These are phyloP conservation scores for Sinella curviseta DNA, from an alignment of 1,140 invertebrate species.

Conservation along the genomic window DNA sequence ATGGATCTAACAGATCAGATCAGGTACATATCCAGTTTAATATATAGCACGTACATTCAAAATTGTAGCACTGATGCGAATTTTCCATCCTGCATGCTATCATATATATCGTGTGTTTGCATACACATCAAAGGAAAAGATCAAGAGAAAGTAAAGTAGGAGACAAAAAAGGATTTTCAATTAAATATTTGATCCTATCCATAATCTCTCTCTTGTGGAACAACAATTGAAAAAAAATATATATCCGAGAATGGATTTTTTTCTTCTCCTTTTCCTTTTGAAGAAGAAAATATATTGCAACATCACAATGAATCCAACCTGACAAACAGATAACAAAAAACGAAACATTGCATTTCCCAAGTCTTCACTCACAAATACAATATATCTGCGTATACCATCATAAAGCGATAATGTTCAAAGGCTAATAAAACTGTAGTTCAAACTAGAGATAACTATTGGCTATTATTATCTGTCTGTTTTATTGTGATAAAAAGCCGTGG, in stretches of 20 bases:
- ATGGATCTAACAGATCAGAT: too few species aligned
- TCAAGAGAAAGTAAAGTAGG: conserved; percentile 35
- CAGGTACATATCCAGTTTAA: too few species aligned
- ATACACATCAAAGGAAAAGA: conserved; percentile 32
- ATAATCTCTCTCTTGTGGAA: neutral
- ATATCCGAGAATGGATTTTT: conserved; percentile 6
- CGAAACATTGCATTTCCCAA: too few species aligned
- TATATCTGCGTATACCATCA: too few species aligned
- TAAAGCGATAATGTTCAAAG: neutral
- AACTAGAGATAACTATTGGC: too few species aligned
- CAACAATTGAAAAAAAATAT: conserved; percentile 15
- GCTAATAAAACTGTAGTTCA: neutral
- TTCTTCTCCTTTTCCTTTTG: too few species aligned
- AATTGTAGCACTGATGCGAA: neutral
- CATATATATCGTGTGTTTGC: neutral
- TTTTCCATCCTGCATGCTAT: neutral
- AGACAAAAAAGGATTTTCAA: conserved; percentile 44
- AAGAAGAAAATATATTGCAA: conserved; percentile 1
- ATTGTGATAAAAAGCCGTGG: too few species aligned
- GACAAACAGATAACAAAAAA: too few species aligned
- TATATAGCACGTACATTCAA: neutral
- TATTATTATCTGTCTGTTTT: too few species aligned
- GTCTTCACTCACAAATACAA: too few species aligned
- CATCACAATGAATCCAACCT: neutral
- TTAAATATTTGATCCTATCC: conserved; percentile 43